Conservation (phyloP, 1,140 invertebrate species). For the Aplysia californica region DNA sequence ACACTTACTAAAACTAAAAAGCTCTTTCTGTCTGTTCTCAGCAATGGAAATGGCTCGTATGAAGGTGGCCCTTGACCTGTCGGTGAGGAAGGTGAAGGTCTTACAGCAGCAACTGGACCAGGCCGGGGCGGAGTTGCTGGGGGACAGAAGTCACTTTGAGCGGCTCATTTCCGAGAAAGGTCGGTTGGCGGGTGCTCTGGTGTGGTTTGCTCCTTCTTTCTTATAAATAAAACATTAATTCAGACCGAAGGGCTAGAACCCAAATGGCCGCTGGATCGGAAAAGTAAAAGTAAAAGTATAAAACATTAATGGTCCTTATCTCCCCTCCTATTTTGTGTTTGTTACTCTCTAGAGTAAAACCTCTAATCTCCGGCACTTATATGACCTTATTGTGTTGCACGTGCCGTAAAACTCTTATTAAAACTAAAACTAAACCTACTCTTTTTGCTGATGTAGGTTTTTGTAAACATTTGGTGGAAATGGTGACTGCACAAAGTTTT, state of each 20-base stretch:
- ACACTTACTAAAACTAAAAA: not conserved
- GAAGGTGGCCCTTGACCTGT: conserved; percentile 10
- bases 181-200: not conserved
- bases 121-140: not conserved
- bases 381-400: no score
- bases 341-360: no score
- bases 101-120: conserved; percentile 22
- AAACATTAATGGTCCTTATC: no score
- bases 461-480: not conserved
- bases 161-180: conserved; percentile 4
- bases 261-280: no score
- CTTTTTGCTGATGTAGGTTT: not conserved
- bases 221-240: no score
- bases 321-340: no score
- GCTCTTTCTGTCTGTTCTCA: not conserved
- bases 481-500: not conserved
- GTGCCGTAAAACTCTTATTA: no score
- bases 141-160: conserved; percentile 13
- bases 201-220: no score
- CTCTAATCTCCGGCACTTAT: no score
- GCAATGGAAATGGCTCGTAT: conserved; percentile 2
- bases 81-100: conserved; percentile 12
- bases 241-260: no score
- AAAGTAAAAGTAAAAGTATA: not conserved
- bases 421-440: no score